Evolutionary conservation across 2,888 invertebrate genomes (phyloP), one percentile per base, ranked within the genome.

Genomic region (Pollenia labialis): DNA sequence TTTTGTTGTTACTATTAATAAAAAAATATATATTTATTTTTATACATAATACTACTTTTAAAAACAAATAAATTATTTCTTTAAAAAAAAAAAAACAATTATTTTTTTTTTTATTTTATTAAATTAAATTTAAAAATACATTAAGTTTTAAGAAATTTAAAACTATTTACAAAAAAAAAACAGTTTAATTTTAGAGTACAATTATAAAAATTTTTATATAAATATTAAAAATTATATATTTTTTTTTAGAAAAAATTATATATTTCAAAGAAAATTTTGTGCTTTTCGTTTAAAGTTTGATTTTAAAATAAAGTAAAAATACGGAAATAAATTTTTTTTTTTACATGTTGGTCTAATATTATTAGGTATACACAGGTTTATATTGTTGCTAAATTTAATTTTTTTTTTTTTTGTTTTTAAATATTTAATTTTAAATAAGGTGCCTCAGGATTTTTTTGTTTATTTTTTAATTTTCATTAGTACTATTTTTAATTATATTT

Each of bases 311-410:
- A 32, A 32, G 32, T 32, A 32, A 32, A 23, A 32, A 32, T 32
- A 32, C 6, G 4, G 32, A 32, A 32, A 32, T 0, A 32, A 23
- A 32, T 6, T 0, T 32, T 18, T 10, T 64, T 58, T 46, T 79
- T 46, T 44, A 71, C 54, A 76, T 52, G 64, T 85, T 79, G 81
- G 75, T 82, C 82, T 86, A 82, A 86, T 80, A 80, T 80, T 80
- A 80, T 83, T 75, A 82, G 79, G 58, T 79, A 82, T 71, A 86
- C 86, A 83, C 71, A 86, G 80, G 83, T 82, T 42, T 60, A 58
- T 42, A 4, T 68, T 68, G 32, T 75, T 68, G 3, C 16, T 76
- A 40, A 12, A 40, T 48, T 52, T 54, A 16, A 54, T 2, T 2
- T 2, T 32, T 58, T 52, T n/a, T 12, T 52, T 2, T 32, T 58